phyloP scores from a whole-genome alignment of 2,113 vertebrate species.

The Prinia subflava region DNA sequence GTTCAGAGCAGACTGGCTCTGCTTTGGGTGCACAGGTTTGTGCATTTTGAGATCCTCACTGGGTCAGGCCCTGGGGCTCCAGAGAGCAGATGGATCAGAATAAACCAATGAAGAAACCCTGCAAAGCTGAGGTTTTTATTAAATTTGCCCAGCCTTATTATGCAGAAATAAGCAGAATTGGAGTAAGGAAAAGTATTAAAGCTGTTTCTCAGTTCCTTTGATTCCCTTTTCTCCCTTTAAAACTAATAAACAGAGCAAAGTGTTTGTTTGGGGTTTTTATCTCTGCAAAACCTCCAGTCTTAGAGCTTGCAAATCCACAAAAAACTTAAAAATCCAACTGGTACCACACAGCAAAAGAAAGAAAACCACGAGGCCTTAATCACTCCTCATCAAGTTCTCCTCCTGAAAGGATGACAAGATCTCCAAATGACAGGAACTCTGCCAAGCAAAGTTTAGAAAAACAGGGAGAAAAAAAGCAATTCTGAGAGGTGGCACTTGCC shows the following conservation, averaged over 20 bases:
- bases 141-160: background rate
- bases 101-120: background rate
- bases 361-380: background rate
- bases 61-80: background rate
- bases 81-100: background rate
- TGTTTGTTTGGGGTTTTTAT: background rate
- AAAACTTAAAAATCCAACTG: background rate
- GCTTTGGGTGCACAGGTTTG: background rate
- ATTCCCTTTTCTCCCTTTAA: background rate
- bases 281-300: background rate
- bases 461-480: background rate
- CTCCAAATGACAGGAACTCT: background rate
- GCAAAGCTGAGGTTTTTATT: background rate
- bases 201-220: background rate
- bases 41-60: background rate
- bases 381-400: background rate
- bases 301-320: background rate
- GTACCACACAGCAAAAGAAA: background rate
- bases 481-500: slow-evolving; percentile 37
- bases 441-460: slow-evolving; percentile 14
- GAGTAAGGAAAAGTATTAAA: background rate
- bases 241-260: background rate
- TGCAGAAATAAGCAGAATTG: background rate
- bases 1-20: background rate
- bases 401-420: slow-evolving; percentile 23